Evolutionary conservation across 2,113 vertebrate genomes (phyloP), one percentile per base, ranked within the genome.

Genomic region (Phrynocephalus versicolor): DNA sequence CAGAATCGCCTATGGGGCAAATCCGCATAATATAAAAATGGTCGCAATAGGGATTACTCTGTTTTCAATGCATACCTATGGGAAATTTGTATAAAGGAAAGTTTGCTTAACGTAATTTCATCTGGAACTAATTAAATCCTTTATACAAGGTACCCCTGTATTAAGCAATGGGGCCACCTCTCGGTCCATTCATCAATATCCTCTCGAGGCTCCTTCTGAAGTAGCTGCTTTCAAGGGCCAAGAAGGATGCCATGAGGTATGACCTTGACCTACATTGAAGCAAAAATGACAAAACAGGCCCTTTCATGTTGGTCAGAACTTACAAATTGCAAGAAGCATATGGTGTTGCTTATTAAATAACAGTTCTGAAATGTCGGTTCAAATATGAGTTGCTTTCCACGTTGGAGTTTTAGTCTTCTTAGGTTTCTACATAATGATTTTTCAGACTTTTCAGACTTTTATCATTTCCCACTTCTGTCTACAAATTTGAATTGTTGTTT

Each of bases 401-500:
- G 27, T 60, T 72, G 81, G 58, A 3, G 25, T 0, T 64, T 69
- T 91, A 70, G 55, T 81, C 64, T 76, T 77, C 18, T 39, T 64
- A 93, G 89, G 85, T 67, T 87, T 79, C 37, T 70, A 73, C 27
- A 65, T 84, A 58, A 55, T 41, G 33, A 57, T 83, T 71, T 76
- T 45, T 62, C 88, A 82, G 84, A 83, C 58, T 71, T 76, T 45
- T 62, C 88, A 82, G 84, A 83, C 58, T 80, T 16, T 62, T 35
- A 60, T n/a, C 33, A 5, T 21, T 75, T n/a, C 60, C n/a, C n/a
- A 65, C 80, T 88, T 92, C 88, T 83, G 81, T 64, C 25, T 83
- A 90, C 82, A 83, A 91, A 89, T 87, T 77, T 81, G 89, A 64
- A 80, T 85, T 21, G 45, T 81, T 88, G 76, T 83, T 79, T 91